phyloP scores from a whole-genome alignment of 1,140 invertebrate genomes.

The Araneus ventricosus region DNA sequence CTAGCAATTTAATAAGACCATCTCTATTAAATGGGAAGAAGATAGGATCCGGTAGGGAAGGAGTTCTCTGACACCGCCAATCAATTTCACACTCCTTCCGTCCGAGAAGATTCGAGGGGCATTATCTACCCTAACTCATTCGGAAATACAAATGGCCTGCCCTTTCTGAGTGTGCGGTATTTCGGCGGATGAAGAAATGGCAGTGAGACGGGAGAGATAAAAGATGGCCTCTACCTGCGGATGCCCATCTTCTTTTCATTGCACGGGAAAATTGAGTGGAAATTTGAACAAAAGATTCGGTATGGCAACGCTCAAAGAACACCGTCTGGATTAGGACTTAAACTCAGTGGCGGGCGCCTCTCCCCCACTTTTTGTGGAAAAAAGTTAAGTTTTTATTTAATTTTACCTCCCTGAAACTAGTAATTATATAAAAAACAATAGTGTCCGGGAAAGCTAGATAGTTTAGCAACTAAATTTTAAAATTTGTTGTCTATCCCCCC shows the following conservation, averaged over 20 bases:
- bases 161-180: neutral
- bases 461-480: too few species aligned
- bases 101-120: neutral
- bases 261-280: neutral
- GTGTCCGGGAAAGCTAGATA: too few species aligned
- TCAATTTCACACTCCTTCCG: neutral
- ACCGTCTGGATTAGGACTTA: too few species aligned
- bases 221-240: neutral
- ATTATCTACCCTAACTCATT: conserved; percentile 17
- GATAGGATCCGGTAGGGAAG: neutral
- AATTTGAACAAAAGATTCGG: neutral
- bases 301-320: too few species aligned
- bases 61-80: neutral
- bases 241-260: conserved; percentile 8
- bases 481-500: too few species aligned
- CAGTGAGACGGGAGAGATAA: neutral
- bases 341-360: too few species aligned
- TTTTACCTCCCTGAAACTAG: too few species aligned
- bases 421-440: too few species aligned
- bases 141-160: conserved; percentile 8
- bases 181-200: neutral
- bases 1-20: conserved; percentile 8
- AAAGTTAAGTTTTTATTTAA: too few species aligned
- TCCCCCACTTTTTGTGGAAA: too few species aligned
- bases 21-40: neutral